Base-by-base conservation (phyloP, 2,797 vertebrate genomes). In the Acanthiza pusilla region DNA sequence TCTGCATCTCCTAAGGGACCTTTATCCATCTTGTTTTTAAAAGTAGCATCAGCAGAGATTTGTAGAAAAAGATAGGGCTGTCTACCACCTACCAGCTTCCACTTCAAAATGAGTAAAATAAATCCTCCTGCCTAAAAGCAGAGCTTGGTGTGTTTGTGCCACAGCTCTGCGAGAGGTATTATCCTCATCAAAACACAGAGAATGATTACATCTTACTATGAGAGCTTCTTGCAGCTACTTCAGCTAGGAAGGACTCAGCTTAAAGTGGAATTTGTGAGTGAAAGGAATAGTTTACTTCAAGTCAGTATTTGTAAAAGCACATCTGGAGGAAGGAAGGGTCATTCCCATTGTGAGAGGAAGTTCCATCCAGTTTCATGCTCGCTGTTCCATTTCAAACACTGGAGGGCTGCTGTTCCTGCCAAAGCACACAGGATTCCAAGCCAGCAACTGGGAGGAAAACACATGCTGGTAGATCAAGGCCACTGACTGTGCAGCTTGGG, bases 281-380 rank as follows among this genome's bases (percentile, higher is more conserved):
- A 68, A 70, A 63, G 32, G 38, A 88, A 11, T 54, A 14, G 68
- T 67, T 85, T 38, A 66, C 32, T 91, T 70, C 48, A 47, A 23
- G 15, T 61, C 2, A 1, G 0, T 71, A 57, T 74, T 73, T 89
- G 51, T 58, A 60, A 26, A 85, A 84, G 47, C 67, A 80, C 85
- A 78, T 75, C 67, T 90, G 80, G 60, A 80, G 61, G 80, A 95
- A 95, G 63, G 45, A 90, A 91, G 77, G 74, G 60, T 89, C 73
- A 70, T 79, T 73, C 55, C 60, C 45, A 10, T 13, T 13, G 67
- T 45, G 80, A 66, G 55, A 93, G 55, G 77, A 95, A 84, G 73
- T 83, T 88, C 43, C 18, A 2, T 78, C 54, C 40, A 45, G 73
- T 62, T 94, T 77, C 81, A 82, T 12, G 71, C 80, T 89, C 7